Evolutionary conservation across 37 sponge, comb jelly and placozoan genomes (phyloP).

Genomic region (Geodia barretti): DNA sequence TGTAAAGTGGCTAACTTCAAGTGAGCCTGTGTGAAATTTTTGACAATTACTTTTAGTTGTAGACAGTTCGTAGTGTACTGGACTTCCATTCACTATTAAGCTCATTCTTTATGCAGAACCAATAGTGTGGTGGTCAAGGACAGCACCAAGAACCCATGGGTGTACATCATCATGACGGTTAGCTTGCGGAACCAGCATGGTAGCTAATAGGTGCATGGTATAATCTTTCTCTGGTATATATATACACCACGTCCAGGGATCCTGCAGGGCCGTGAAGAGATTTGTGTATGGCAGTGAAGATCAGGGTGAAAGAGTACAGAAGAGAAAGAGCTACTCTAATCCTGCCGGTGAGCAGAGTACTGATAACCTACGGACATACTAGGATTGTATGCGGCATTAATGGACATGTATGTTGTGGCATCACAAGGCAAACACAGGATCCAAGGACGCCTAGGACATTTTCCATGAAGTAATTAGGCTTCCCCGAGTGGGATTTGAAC

Average conservation of each 20-base stretch:
- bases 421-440: too few species aligned
- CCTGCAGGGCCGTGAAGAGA: conserved; percentile 54
- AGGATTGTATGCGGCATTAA: too few species aligned
- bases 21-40: neutral
- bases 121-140: conserved; percentile 30
- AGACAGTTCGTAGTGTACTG: too few species aligned
- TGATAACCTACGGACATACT: too few species aligned
- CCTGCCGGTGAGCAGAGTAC: conserved; percentile 15
- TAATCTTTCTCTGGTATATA: neutral
- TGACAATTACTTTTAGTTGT: neutral
- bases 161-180: conserved; percentile 38
- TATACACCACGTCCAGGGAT: conserved; percentile 8
- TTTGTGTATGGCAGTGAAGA: conserved; percentile 36
- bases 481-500: too few species aligned
- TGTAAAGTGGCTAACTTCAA: conserved; percentile 35
- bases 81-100: too few species aligned
- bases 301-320: neutral
- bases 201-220: neutral
- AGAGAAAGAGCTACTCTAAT: neutral
- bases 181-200: neutral
- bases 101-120: too few species aligned
- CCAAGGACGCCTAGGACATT: too few species aligned
- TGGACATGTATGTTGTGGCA: too few species aligned
- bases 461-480: too few species aligned
- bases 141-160: conserved; percentile 33